A percentile compares a stretch with the other conserved stretches of the same genome.
phyloP scores from a whole-genome alignment of 2,113 vertebrate species.

The Centrocercus urophasianus region DNA sequence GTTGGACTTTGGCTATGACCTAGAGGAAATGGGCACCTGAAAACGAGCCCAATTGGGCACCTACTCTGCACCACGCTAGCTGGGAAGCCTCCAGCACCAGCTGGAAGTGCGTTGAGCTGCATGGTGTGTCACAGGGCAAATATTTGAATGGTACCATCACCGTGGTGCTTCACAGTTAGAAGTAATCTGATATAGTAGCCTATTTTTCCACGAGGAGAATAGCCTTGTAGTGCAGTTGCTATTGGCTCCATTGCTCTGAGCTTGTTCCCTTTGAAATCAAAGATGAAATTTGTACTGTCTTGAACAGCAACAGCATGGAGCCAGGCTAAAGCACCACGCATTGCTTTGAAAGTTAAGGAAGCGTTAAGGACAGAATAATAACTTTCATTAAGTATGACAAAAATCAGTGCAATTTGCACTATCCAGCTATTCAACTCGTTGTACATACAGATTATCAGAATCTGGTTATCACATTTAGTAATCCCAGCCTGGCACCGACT shows the following conservation, averaged over 20 bases:
- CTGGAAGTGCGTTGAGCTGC: background rate
- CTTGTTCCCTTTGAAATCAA: background rate
- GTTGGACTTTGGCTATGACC: constrained; percentile 58
- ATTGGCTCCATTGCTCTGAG: background rate
- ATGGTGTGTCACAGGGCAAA: background rate
- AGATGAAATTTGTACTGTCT: background rate
- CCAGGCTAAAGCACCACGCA: accelerated
- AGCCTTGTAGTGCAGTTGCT: background rate
- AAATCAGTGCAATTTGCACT: constrained; percentile 26
- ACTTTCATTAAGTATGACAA: constrained; percentile 38
- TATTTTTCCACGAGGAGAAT: background rate
- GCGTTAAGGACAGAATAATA: constrained; percentile 4
- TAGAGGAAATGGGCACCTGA: constrained; percentile 32
- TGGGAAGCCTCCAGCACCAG: background rate
- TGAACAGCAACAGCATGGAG: background rate
- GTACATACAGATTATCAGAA: constrained; percentile 45
- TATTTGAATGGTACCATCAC: background rate
- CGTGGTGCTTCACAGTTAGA: background rate
- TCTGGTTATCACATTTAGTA: constrained; percentile 46
- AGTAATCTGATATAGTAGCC: background rate
- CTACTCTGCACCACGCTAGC: background rate
- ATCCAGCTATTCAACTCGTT: background rate
- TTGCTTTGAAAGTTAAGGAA: constrained; percentile 17
- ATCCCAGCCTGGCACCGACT: constrained; percentile 38
- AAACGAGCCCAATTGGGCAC: background rate